A percentile compares a stretch with the other conserved stretches of the same genome.
These are phyloP conservation scores for Chymomyza costata DNA, from an alignment of 1,140 invertebrate genomes.

Conservation along the genomic window DNA sequence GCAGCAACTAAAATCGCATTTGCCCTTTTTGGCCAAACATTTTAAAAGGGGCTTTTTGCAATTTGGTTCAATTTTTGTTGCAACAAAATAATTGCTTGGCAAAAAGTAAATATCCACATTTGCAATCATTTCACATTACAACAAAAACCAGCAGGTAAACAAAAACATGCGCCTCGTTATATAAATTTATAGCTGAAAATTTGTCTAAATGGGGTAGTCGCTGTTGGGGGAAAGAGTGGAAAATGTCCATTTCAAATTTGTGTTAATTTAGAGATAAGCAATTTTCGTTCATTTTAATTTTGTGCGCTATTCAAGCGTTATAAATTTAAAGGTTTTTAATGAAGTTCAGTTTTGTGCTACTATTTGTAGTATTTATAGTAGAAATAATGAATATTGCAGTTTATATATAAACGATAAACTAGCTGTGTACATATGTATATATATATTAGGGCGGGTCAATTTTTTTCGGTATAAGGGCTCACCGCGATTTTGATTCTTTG, in stretches of 20 bases:
- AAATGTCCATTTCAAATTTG: constrained; percentile 8
- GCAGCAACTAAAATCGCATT: too few species aligned
- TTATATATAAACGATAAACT: too few species aligned
- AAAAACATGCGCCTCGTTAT: constrained; percentile 47
- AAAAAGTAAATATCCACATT: too few species aligned
- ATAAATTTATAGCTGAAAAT: constrained; percentile 54
- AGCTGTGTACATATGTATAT: too few species aligned
- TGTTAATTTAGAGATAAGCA: neutral
- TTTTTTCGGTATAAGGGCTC: too few species aligned
- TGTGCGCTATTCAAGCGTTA: constrained; percentile 3
- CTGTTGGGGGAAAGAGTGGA: constrained; percentile 3
- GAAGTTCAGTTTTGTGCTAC: constrained; percentile 26
- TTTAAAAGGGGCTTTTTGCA: constrained; percentile 15
- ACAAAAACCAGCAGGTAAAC: constrained; percentile 31
- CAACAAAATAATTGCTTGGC: constrained; percentile 26
- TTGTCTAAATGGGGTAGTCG: constrained; percentile 26
- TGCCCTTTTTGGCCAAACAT: too few species aligned
- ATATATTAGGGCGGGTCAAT: too few species aligned
- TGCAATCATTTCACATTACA: too few species aligned
- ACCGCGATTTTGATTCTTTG: too few species aligned
- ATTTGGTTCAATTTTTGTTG: constrained; percentile 19
- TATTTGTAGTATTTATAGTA: too few species aligned
- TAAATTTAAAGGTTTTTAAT: constrained; percentile 60
- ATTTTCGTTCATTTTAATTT: constrained; percentile 25
- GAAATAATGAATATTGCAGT: too few species aligned